Base-by-base conservation (phyloP, 2,113 vertebrate genomes). In the Nanorana parkeri region DNA sequence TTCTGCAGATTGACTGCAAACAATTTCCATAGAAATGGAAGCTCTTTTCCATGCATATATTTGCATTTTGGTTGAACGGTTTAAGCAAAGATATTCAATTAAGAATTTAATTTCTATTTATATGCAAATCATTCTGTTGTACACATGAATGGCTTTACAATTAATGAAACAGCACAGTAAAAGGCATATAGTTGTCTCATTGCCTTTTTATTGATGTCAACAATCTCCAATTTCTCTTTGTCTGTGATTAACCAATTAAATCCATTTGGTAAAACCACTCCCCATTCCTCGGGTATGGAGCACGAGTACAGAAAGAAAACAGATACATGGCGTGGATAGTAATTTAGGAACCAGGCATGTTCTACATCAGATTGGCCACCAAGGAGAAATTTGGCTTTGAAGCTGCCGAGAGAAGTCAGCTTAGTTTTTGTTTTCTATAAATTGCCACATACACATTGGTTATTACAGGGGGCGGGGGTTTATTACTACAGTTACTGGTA, bases 191-290 rank as follows among this genome's bases (percentile, higher is more conserved):
- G 11, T 3, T 51, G 32, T 56, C 41, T 58, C 20, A 66, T 81
- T 81, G 69, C 20, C 20, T 81, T 73, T 66, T 81, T 81, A 74
- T 84, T 80, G 5, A 17, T 24, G 56, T 36, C 36, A 52, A 79
- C 29, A 21, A 26, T 10, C 29, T 26, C 26, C 16, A 7, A 3
- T 20, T 26, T 17, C 6, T 51, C 16, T 32, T 47, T 61, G 26
- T 73, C 66, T 81, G 28, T 65, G 56, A 73, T 73, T 73, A 73
- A 81, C 68, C 68, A 72, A 32, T 81, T 73, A 47, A 64, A 71
- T 72, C 17, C 63, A 51, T 71, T 80, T 28, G 52, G 21, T 52
- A 61, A 41, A 36, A 76, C 7, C 19, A 32, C 32, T 76, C 55
- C 55, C 23, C 28, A 17, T 74, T 47, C 32, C n/a, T n/a, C 29